A percentile compares a stretch with the other conserved stretches of the same genome.
These are phyloP conservation scores for Cryptomyrus ogoouensis DNA, from an alignment of 2,113 vertebrate genomes.

Conservation along the genomic window DNA sequence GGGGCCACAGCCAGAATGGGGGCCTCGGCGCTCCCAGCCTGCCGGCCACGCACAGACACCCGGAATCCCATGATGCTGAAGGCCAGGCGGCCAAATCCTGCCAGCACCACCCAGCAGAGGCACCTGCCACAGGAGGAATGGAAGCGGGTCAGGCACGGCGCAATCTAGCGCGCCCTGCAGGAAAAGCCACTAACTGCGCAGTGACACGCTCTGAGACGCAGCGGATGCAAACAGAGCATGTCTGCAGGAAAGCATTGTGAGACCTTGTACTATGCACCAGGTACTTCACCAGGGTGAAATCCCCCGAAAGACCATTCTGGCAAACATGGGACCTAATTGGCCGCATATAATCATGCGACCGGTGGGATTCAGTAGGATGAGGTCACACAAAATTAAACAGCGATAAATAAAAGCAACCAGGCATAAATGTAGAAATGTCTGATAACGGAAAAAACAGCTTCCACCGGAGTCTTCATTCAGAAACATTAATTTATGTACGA, in stretches of 20 bases:
- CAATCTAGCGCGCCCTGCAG: background rate
- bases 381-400: background rate
- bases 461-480: background rate
- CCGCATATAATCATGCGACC: background rate
- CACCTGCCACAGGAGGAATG: conserved; percentile 57
- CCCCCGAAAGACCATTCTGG: background rate
- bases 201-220: background rate
- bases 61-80: conserved; percentile 84
- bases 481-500: background rate
- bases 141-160: background rate
- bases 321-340: background rate
- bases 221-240: background rate
- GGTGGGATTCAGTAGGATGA: background rate
- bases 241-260: background rate
- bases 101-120: conserved; percentile 61
- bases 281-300: background rate
- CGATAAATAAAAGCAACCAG: background rate
- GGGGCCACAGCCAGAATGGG: conserved; percentile 84
- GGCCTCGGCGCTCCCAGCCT: conserved; percentile 63
- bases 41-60: conserved; percentile 74
- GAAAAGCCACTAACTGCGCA: background rate
- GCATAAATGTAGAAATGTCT: background rate
- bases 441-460: background rate
- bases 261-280: background rate
- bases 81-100: conserved; percentile 61